Percentiles rank a stretch among this genome's conserved stretches.
Conservation (phyloP, 30 jellyfish, hydroid and myxozoan species). For the Phacellophora camtschatica region DNA sequence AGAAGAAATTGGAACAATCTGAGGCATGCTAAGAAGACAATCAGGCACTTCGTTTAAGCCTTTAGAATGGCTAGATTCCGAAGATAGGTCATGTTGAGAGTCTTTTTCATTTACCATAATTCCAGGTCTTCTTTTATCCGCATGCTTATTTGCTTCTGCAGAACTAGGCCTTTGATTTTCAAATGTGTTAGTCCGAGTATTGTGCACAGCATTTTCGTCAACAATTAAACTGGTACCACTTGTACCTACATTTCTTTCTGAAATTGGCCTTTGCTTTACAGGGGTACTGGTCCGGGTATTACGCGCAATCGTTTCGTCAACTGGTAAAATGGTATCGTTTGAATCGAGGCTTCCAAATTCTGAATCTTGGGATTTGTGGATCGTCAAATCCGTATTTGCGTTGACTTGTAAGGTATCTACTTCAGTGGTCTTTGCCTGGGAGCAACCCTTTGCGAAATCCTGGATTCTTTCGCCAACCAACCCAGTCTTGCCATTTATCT, state of each 20-base stretch:
- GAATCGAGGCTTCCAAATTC: no score
- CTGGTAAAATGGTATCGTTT: constrained; percentile 5
- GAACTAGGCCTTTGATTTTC: neutral
- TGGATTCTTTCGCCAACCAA: no score
- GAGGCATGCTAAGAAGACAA: constrained; percentile 43
- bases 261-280: neutral
- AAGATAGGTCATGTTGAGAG: no score
- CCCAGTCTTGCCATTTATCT: no score
- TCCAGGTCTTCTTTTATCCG: neutral
- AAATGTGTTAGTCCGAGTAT: no score
- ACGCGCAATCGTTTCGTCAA: neutral
- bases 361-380: no score
- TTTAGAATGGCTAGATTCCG: neutral
- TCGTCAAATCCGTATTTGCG: no score
- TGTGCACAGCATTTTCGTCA: neutral
- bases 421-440: no score
- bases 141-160: no score
- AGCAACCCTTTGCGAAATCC: no score
- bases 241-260: neutral
- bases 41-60: constrained; percentile 35
- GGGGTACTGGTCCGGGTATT: constrained; percentile 59
- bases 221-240: neutral
- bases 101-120: no score
- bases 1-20: constrained; percentile 9
- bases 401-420: no score